Evolutionary conservation across 2,113 vertebrate genomes (phyloP).

Genomic region (Pomatostomus ruficeps): DNA sequence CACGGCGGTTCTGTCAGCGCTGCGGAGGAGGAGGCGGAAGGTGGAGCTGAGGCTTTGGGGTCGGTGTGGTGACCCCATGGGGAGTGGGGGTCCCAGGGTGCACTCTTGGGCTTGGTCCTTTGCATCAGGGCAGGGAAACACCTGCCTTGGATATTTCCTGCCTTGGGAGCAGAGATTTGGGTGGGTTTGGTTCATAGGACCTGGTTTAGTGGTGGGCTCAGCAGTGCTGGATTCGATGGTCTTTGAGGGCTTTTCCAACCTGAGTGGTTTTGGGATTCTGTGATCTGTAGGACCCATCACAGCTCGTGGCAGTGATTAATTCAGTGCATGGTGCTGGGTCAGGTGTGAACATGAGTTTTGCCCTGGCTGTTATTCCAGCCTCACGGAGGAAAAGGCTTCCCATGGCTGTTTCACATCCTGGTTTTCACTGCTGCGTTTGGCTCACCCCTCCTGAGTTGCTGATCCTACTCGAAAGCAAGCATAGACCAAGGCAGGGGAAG

Average conservation of each 20-base stretch:
- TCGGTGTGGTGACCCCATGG: neutral
- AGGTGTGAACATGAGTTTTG: neutral
- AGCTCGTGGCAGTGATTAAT: fast-evolving
- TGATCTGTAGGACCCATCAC: neutral
- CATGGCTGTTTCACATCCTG: neutral
- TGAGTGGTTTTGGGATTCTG: neutral
- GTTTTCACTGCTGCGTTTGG: neutral
- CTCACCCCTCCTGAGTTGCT: neutral
- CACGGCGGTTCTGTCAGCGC: neutral
- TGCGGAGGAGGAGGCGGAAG: neutral
- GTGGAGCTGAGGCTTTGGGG: neutral
- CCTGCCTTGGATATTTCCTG: neutral
- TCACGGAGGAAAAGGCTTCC: neutral
- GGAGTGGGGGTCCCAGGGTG: fast-evolving
- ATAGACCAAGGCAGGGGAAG: neutral
- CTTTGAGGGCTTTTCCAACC: neutral
- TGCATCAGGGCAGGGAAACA: neutral
- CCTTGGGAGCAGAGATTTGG: neutral
- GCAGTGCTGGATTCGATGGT: fast-evolving
- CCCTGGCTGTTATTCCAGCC: neutral
- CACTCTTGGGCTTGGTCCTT: neutral
- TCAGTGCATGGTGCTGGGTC: neutral
- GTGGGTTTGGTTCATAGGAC: fast-evolving
- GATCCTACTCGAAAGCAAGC: neutral
- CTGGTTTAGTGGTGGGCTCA: neutral